Evolutionary conservation across 2,888 invertebrate species (phyloP).

Genomic region (Eupithecia abbreviata): DNA sequence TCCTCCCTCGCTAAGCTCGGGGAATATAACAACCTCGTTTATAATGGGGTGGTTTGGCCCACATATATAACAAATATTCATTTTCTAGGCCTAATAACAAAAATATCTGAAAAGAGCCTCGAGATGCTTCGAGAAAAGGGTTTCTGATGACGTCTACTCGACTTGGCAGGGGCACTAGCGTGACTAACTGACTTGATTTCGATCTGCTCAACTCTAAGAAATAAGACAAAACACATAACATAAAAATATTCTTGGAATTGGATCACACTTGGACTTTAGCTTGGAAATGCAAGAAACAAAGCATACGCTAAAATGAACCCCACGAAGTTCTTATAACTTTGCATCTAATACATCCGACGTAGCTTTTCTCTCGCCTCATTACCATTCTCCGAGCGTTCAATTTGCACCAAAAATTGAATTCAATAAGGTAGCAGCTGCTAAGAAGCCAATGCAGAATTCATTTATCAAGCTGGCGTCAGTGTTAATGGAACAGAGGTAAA

Average conservation of each 20-base stretch:
- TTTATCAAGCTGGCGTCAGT: conserved; percentile 59
- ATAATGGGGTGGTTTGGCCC: too few relatives aligned
- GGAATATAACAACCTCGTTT: too few relatives aligned
- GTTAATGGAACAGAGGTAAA: conserved; percentile 52
- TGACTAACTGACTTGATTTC: background rate
- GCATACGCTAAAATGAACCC: background rate
- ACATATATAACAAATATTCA: too few relatives aligned
- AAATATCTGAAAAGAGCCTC: too few relatives aligned
- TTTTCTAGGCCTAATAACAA: too few relatives aligned
- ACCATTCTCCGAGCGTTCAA: conserved; percentile 46
- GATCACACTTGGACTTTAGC: background rate
- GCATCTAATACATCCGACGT: conserved; percentile 6
- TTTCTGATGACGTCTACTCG: too few relatives aligned
- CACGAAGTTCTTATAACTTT: background rate
- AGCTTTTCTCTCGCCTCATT: conserved; percentile 29
- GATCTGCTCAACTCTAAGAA: background rate
- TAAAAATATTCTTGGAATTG: background rate
- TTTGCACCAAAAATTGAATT: conserved; percentile 57
- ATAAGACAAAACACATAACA: background rate
- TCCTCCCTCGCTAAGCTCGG: too few relatives aligned
- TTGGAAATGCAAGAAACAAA: background rate
- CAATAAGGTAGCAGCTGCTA: conserved; percentile 49
- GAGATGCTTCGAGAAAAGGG: too few relatives aligned
- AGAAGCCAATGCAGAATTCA: conserved; percentile 56
- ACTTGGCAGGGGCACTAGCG: too few relatives aligned